Evolutionary conservation across 1,140 invertebrate genomes (phyloP), one percentile per base, ranked within the genome.

Genomic region (Bombus confusus): DNA sequence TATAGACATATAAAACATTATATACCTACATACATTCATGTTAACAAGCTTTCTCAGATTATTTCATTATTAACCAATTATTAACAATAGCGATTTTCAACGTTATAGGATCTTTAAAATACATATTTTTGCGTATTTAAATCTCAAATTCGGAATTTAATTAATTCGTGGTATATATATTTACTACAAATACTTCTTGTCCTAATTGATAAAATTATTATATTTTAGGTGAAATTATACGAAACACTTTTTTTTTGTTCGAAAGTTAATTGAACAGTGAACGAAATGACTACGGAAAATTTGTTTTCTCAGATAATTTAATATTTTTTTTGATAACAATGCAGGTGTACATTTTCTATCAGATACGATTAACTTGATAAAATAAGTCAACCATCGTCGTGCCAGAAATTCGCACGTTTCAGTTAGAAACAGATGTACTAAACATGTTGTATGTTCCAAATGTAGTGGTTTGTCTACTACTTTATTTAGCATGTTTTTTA

Each of bases 261-360:
- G 5, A 43, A 6, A 10, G 12, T 6, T 28, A 3, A 28, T 13
- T 8, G 0, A 37, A 77, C 4, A 13, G n/a, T 25, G 31, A 39
- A 31, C 8, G 25, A 41, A 43, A 72, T 43, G 37, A 59, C 6
- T 74, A 18, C 4, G 18, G 37, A 10, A 22, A 73, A 62, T 47
- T 41, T 22, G 22, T 64, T 52, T n/a, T 62, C 15, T 41, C 15
- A 8, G 80, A 82, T 78, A 52, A 77, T 62, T 72, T 43, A 37
- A 83, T 83, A 43, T 3, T 41, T 31, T 31, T 43, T n/a, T 47
- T 1, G 84, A 88, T 88, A 88, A 18, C 77, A 8, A 47, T 37
- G 31, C 52, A 86, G 84, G 84, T 88, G 79, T 87, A 68, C 79
- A 43, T 37, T 75, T 64, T 82, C 52, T 76, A 83, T 83, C 85